phyloP scores from a whole-genome alignment of 2,797 vertebrate species.

The Oreochromis mossambicus region DNA sequence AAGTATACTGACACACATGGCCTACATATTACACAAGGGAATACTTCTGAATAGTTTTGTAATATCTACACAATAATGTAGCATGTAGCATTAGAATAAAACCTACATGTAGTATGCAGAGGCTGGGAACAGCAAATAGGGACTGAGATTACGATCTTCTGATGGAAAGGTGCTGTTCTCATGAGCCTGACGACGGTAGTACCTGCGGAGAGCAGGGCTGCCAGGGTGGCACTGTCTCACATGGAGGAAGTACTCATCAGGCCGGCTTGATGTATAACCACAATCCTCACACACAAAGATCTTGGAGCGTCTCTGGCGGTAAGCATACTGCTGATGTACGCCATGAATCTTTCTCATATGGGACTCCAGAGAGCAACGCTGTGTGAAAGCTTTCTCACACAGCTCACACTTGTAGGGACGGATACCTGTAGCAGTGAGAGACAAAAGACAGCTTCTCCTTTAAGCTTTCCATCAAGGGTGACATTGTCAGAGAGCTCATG shows the following conservation, averaged over 20 bases:
- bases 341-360: conserved; percentile 89
- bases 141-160: conserved; percentile 56
- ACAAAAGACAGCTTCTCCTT: neutral
- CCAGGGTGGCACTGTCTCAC: conserved; percentile 76
- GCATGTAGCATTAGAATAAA: neutral
- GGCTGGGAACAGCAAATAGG: conserved; percentile 69
- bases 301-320: conserved; percentile 87
- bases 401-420: conserved; percentile 85
- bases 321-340: conserved; percentile 84
- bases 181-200: conserved; percentile 72
- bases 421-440: conserved; percentile 74
- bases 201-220: conserved; percentile 69
- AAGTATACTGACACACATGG: neutral
- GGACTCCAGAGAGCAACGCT: conserved; percentile 89
- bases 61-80: neutral
- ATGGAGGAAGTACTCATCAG: conserved; percentile 82
- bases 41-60: neutral
- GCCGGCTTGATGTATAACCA: conserved; percentile 81
- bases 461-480: neutral
- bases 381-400: conserved; percentile 89
- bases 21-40: neutral
- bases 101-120: conserved; percentile 70
- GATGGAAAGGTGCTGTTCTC: conserved; percentile 47
- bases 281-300: conserved; percentile 91
- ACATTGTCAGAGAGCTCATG: neutral